Evolutionary conservation across 2,113 vertebrate species (phyloP).

Genomic region (Pionites leucogaster): DNA sequence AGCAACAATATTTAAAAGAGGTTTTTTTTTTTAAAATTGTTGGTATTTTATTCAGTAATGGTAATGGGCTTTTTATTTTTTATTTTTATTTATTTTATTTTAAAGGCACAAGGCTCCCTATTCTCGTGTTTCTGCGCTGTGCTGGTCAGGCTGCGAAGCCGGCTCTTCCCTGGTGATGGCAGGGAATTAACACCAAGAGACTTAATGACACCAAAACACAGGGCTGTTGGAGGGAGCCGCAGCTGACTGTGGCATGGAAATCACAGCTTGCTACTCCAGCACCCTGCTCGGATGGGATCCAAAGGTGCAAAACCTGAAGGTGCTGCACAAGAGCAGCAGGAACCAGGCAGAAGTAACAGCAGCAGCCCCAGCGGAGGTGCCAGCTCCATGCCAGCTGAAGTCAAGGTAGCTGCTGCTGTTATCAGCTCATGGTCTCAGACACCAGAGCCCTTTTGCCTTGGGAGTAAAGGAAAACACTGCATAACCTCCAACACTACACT

Average conservation of each 20-base stretch:
- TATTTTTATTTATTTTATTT: constrained; percentile 13
- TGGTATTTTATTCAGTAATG: constrained; percentile 70
- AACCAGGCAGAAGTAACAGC: background rate
- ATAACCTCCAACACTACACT: background rate
- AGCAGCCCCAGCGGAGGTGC: background rate
- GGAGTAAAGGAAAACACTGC: background rate
- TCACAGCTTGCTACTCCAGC: background rate
- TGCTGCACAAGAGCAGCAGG: background rate
- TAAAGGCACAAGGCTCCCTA: constrained; percentile 46
- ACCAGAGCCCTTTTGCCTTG: background rate
- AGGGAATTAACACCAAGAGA: background rate
- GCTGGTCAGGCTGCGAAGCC: background rate
- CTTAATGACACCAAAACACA: background rate
- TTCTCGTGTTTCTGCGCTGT: background rate
- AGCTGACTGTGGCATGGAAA: background rate
- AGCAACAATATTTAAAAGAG: constrained; percentile 76
- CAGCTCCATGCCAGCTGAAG: rapidly evolving
- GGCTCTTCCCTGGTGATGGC: background rate
- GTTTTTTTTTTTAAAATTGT: background rate
- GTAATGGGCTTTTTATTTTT: constrained; percentile 51
- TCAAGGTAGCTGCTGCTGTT: background rate
- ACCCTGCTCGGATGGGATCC: background rate
- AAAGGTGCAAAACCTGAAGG: background rate
- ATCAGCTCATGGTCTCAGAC: background rate
- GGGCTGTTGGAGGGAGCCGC: background rate